Evolutionary conservation across 2,888 invertebrate species (phyloP).

Genomic region (Nasonovia ribisnigri): DNA sequence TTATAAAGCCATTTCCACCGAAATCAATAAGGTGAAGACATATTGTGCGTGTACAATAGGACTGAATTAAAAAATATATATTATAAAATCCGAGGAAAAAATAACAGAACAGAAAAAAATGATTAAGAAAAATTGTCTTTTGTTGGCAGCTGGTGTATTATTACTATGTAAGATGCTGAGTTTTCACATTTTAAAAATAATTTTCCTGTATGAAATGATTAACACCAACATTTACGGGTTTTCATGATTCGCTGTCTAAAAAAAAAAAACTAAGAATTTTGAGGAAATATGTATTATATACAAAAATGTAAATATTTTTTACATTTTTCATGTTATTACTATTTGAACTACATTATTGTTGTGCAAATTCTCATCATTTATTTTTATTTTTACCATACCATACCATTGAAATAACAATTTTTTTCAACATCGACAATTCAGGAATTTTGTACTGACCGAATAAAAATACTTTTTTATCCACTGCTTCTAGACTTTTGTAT

Average conservation of each 20-base stretch:
- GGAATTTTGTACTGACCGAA: neutral
- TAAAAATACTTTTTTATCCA: conserved; percentile 31
- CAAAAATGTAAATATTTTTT: neutral
- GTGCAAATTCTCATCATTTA: conserved; percentile 10
- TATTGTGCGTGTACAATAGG: conserved; percentile 44
- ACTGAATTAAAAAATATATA: conserved; percentile 51
- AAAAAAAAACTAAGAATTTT: neutral
- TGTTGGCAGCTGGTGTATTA: conserved; percentile 18
- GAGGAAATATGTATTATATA: conserved; percentile 18
- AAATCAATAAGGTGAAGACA: conserved; percentile 52
- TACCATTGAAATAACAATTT: conserved; percentile 19
- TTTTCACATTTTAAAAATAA: conserved; percentile 40
- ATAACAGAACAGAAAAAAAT: conserved; percentile 39
- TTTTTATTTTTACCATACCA: conserved; percentile 1
- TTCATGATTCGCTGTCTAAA: conserved; percentile 17
- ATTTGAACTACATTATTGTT: conserved; percentile 47
- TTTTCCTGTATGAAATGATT: conserved; percentile 44
- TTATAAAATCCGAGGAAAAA: neutral
- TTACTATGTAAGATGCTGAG: neutral
- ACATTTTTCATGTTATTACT: conserved; percentile 1
- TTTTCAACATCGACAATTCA: conserved; percentile 28
- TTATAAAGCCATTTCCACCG: conserved; percentile 34
- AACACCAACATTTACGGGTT: conserved; percentile 27
- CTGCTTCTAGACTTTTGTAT: neutral
- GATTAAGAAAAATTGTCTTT: conserved; percentile 53